Evolutionary conservation across 2,113 vertebrate species (phyloP).

Genomic region (Lucifuga dentata): DNA sequence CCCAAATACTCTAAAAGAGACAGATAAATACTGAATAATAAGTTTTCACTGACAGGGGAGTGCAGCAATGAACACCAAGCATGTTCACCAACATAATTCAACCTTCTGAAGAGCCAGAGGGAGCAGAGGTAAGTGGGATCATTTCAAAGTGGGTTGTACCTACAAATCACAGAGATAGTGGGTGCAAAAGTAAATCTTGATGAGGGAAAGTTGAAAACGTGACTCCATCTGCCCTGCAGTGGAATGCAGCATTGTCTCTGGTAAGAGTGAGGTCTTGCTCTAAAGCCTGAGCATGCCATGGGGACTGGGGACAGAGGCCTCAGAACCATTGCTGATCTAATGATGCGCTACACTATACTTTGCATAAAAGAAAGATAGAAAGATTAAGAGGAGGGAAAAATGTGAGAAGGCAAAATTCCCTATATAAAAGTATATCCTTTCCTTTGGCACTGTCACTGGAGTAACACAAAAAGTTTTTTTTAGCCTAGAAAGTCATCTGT

Average conservation of each 20-base stretch:
- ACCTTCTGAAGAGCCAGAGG: conserved; percentile 20
- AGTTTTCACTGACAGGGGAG: background rate
- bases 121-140: conserved; percentile 14
- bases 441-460: conserved; percentile 12
- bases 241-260: conserved; percentile 68
- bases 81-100: conserved; percentile 18
- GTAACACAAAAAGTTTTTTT: background rate
- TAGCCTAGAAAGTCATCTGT: conserved; percentile 6
- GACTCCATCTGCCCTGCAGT: conserved; percentile 50
- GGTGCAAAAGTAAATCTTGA: conserved; percentile 61
- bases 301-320: conserved; percentile 43
- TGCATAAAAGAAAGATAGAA: conserved; percentile 35
- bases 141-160: conserved; percentile 50
- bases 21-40: background rate
- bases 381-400: background rate
- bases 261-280: conserved; percentile 53
- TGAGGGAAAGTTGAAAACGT: conserved; percentile 43
- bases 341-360: conserved; percentile 61
- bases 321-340: conserved; percentile 60
- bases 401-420: conserved; percentile 26
- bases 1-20: background rate
- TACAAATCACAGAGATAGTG: conserved; percentile 68
- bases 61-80: conserved; percentile 9
- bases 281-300: conserved; percentile 61
- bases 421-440: conserved; percentile 33